Evolutionary conservation across 2,113 vertebrate genomes (phyloP).

Genomic region (Elgaria multicarinata): DNA sequence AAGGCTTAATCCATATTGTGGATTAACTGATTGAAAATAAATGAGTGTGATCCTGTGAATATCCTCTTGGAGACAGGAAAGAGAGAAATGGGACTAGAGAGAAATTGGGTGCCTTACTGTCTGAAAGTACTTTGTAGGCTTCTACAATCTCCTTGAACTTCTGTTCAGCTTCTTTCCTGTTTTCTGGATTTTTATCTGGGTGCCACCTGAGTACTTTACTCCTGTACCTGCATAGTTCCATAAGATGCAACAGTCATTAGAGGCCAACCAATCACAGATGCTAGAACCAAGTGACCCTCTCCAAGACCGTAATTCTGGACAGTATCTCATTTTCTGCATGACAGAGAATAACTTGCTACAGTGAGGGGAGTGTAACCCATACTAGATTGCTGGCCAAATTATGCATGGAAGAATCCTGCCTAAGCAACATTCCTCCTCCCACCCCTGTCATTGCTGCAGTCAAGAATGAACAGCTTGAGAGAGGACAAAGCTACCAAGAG

Average conservation of each 20-base stretch:
- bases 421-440: background rate
- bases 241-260: background rate
- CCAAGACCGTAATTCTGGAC: background rate
- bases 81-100: background rate
- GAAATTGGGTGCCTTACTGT: conserved; percentile 8
- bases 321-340: background rate
- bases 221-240: conserved; percentile 21
- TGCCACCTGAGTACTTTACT: conserved; percentile 38
- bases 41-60: background rate
- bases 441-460: background rate
- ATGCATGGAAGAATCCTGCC: background rate
- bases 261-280: background rate
- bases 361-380: background rate
- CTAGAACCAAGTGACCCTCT: background rate
- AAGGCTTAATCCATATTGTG: background rate
- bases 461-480: background rate
- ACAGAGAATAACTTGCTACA: background rate
- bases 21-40: conserved; percentile 4
- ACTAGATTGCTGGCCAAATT: background rate
- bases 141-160: conserved; percentile 37
- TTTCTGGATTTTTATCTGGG: conserved; percentile 42
- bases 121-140: conserved; percentile 37
- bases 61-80: background rate
- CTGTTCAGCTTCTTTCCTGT: conserved; percentile 33
- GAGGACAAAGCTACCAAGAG: background rate